phyloP scores from a whole-genome alignment of 2,113 vertebrate species.

The Echinops telfairi region DNA sequence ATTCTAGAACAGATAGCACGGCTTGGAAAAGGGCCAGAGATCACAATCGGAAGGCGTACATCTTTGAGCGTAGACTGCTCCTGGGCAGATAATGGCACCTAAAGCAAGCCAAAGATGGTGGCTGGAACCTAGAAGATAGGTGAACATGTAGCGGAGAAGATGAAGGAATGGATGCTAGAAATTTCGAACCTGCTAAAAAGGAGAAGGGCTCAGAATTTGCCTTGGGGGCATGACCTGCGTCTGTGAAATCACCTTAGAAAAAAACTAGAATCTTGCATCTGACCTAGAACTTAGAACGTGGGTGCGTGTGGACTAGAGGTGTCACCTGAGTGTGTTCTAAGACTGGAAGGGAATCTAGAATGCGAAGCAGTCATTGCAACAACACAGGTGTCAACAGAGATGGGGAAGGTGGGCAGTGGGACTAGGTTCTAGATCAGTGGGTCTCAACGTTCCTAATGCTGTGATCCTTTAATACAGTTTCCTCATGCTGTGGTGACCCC shows the following conservation, averaged over 20 bases:
- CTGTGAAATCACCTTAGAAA: conserved; percentile 6
- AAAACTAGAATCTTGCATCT: not conserved
- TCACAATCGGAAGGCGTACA: not conserved
- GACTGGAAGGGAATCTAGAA: conserved; percentile 17
- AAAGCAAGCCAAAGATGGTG: not conserved
- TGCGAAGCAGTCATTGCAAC: not conserved
- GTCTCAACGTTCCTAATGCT: too few species aligned
- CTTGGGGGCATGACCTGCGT: not conserved
- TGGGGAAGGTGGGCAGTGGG: not conserved
- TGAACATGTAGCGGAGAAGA: not conserved
- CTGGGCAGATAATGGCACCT: not conserved
- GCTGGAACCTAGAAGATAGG: conserved; percentile 27
- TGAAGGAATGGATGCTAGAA: conserved; percentile 4
- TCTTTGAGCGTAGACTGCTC: conserved; percentile 31
- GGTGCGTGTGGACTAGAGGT: not conserved
- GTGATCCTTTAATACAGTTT: too few species aligned
- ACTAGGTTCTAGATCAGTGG: conserved; percentile 1
- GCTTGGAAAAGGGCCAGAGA: not conserved
- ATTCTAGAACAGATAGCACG: not conserved
- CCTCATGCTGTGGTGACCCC: too few species aligned
- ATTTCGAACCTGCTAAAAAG: not conserved
- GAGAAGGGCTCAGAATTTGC: not conserved
- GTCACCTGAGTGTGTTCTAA: not conserved
- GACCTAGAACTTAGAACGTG: not conserved
- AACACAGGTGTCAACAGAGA: not conserved